These are phyloP conservation scores for Chaetorhynchus papuensis DNA, from an alignment of 2,113 vertebrate genomes.

Conservation along the genomic window DNA sequence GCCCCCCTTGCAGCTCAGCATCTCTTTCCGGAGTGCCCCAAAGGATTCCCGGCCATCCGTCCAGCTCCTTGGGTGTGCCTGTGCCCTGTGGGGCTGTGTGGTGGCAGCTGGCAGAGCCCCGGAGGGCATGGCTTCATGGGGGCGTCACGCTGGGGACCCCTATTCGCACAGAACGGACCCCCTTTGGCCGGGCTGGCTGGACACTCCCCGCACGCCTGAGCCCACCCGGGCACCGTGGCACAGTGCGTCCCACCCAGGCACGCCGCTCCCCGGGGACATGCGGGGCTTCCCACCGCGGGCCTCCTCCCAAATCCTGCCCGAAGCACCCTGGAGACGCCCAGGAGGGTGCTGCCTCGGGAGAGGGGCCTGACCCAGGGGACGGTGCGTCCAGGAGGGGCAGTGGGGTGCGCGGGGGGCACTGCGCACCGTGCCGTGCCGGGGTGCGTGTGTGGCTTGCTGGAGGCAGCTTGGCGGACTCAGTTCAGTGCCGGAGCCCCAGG, in stretches of 20 bases:
- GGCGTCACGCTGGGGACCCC: neutral
- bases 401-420: neutral
- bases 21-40: neutral
- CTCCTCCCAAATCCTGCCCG: neutral
- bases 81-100: neutral
- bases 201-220: accelerated
- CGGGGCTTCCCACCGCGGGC: accelerated
- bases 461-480: conserved; percentile 17
- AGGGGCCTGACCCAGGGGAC: neutral
- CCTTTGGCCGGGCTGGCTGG: neutral
- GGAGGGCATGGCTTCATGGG: neutral
- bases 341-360: neutral
- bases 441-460: conserved; percentile 31
- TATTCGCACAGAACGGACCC: accelerated
- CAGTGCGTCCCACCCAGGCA: accelerated
- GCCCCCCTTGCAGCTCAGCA: neutral
- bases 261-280: neutral
- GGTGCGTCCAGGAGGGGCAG: accelerated
- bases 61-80: neutral
- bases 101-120: neutral
- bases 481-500: conserved; percentile 31
- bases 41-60: neutral
- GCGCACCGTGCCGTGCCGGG: neutral
- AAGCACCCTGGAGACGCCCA: neutral
- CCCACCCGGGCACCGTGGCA: neutral